Conservation (phyloP, 2,113 vertebrate species). For the Macroglossus sobrinus region DNA sequence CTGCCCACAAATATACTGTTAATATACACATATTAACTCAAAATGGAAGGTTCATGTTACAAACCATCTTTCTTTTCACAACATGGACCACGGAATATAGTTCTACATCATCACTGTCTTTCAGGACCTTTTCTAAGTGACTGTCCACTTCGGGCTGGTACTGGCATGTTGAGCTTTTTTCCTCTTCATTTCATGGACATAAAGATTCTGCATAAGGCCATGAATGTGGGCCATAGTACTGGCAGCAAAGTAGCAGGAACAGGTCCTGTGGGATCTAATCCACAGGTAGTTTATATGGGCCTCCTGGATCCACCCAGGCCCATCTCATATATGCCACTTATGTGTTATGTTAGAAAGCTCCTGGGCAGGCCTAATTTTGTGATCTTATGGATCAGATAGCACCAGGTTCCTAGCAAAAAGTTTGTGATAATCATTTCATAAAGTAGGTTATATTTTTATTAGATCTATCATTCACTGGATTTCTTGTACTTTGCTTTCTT, state of each 20-base stretch:
- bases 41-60: not conserved
- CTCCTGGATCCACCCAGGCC: not conserved
- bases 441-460: not conserved
- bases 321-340: not conserved
- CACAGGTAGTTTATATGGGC: too few species aligned
- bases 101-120: not conserved
- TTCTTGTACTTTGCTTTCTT: not conserved
- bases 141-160: not conserved
- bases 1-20: too few species aligned
- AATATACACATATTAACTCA: too few species aligned
- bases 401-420: not conserved
- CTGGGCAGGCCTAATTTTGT: not conserved
- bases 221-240: too few species aligned
- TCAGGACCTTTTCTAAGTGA: not conserved
- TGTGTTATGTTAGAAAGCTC: not conserved
- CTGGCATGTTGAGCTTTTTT: not conserved
- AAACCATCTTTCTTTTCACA: not conserved
- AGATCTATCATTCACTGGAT: not conserved
- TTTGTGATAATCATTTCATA: not conserved
- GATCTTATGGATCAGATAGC: not conserved
- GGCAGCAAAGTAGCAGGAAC: not conserved
- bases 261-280: not conserved
- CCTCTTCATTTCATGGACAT: not conserved
- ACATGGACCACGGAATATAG: not conserved
- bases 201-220: too few species aligned